These are phyloP conservation scores for Sphyrna mokarran DNA, from an alignment of 2,113 vertebrate genomes.

Conservation along the genomic window DNA sequence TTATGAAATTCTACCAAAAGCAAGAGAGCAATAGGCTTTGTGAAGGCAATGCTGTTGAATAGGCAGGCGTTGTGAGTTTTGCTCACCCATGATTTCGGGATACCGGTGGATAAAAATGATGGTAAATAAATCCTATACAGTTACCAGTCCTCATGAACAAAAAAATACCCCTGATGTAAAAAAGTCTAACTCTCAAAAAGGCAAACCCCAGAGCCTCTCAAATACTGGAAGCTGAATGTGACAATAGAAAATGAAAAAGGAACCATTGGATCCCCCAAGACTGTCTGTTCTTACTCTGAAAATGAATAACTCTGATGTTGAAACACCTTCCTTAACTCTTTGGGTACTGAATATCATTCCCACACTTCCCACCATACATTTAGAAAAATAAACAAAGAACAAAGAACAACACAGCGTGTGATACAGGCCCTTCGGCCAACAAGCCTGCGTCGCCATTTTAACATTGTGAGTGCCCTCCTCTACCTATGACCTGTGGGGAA, in stretches of 20 bases:
- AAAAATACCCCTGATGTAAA: not conserved
- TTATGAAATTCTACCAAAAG: not conserved
- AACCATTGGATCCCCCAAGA: slow-evolving; percentile 14
- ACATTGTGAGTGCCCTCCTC: too few relatives aligned
- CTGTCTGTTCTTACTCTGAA: not conserved
- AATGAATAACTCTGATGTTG: not conserved
- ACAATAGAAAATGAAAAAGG: slow-evolving; percentile 33
- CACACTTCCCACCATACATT: not conserved
- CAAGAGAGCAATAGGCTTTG: not conserved
- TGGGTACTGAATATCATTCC: not conserved
- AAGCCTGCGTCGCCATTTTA: too few relatives aligned
- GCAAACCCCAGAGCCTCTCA: slow-evolving; percentile 8
- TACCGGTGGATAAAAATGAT: not conserved
- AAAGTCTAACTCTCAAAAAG: not conserved
- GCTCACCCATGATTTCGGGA: not conserved
- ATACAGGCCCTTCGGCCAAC: too few relatives aligned
- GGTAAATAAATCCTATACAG: not conserved
- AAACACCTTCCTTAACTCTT: slow-evolving; percentile 27
- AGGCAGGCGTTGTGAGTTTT: not conserved
- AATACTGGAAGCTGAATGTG: slow-evolving; percentile 26
- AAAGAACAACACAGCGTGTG: too few relatives aligned
- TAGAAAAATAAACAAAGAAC: too few relatives aligned
- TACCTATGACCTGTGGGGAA: too few relatives aligned
- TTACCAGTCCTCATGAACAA: not conserved
- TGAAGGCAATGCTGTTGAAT: not conserved